A percentile compares a stretch with the other conserved stretches of the same genome.
phyloP scores from a whole-genome alignment of 1,140 invertebrate genomes.

The Orussus abietinus region DNA sequence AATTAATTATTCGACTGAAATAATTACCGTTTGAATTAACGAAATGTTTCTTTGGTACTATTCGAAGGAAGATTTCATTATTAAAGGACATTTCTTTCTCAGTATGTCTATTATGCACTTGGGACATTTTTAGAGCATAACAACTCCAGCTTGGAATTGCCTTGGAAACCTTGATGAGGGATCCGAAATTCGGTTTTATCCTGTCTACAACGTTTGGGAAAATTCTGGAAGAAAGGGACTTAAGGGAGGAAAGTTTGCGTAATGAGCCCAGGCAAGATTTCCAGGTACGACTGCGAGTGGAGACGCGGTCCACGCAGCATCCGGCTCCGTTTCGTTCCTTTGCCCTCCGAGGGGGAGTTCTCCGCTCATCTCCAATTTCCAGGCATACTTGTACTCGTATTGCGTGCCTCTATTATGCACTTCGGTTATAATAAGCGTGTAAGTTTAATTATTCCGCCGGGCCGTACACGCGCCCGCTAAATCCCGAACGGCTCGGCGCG shows the following conservation, averaged over 20 bases:
- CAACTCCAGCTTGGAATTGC: no score
- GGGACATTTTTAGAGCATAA: no score
- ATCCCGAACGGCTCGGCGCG: background rate
- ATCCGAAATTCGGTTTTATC: no score
- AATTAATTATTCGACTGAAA: no score
- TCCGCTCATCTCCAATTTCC: slow-evolving; percentile 1
- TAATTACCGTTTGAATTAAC: no score
- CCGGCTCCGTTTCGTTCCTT: background rate
- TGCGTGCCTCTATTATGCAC: slow-evolving; percentile 1
- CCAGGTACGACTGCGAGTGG: slow-evolving; percentile 2
- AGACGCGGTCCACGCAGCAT: background rate
- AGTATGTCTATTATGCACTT: no score
- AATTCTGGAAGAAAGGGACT: background rate
- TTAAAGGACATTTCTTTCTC: no score
- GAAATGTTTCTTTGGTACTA: no score
- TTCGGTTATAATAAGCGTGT: background rate
- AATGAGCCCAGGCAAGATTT: background rate
- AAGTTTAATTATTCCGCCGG: background rate
- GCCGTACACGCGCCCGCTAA: background rate
- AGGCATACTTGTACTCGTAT: background rate
- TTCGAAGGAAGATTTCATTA: no score
- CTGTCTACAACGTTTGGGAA: no score
- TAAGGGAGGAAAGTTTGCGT: slow-evolving; percentile 3
- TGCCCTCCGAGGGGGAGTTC: no score
- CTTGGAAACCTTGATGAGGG: no score